Evolutionary conservation across 2,888 invertebrate genomes (phyloP), one percentile per base, ranked within the genome.

Genomic region (Latrodectus hesperus): DNA sequence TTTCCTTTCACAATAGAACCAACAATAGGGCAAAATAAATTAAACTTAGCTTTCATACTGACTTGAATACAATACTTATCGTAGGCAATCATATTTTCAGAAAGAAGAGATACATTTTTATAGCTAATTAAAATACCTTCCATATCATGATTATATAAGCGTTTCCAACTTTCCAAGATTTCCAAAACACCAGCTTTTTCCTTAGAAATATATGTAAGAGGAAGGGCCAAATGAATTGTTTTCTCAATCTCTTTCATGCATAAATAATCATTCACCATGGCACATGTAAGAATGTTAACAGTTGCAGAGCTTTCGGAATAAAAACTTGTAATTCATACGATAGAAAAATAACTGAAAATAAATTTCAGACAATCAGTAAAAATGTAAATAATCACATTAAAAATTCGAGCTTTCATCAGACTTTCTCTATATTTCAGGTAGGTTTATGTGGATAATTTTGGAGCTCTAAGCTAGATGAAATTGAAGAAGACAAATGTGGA

Each of bases 161-260:
- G 49, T 26, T 86, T 86, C 86, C 86, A 86, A 49, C 76, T 77
- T n/a, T 86, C 86, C n/a, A 86, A 55, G 8, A 73, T 81, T 55
- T 76, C 81, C 2, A 51, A 10, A n/a, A 84, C 68, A 16, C 76
- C 71, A 16, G 71, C 10, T 10, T 38, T n/a, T 65, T 77, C 77
- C 55, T 77, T 79, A 9, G 79, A n/a, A 6, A 38, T 70, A 38
- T 51, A 79, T n/a, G 49, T 55, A 6, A 53, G n/a, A 6, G 75
- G 70, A 9, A 85, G 49, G n/a, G 85, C n/a, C n/a, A 85, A 22
- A n/a, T 74, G 53, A 49, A 85, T 53, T 16, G 72, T 67, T 70
- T 80, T 85, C 5, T 17, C 51, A 3, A 85, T 75, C 22, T 74
- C 60, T 60, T 74, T 85, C 3, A 85, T 74, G 14, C 85, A 79